These are phyloP conservation scores for Sciaenops ocellatus DNA, from an alignment of 2,797 vertebrate genomes.

Conservation along the genomic window DNA sequence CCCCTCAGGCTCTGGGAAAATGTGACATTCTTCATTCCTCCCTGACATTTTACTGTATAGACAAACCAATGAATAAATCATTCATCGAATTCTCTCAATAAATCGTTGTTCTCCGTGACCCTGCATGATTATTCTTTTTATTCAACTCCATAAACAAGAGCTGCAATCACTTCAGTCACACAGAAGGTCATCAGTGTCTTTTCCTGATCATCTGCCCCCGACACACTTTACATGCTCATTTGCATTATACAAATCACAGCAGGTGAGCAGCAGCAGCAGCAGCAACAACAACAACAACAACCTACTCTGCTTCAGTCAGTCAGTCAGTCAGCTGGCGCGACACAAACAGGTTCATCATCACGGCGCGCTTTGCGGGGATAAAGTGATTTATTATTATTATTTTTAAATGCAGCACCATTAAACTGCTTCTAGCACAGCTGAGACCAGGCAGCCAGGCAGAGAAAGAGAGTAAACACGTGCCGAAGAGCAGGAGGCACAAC, in stretches of 20 bases:
- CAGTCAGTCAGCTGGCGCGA: background rate
- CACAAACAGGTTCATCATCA: slow-evolving; percentile 40
- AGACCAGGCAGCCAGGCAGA: slow-evolving; percentile 42
- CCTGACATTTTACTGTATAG: background rate
- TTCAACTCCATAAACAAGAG: slow-evolving; percentile 17
- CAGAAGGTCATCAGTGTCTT: background rate
- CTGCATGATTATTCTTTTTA: background rate
- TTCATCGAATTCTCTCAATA: background rate
- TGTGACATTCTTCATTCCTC: background rate
- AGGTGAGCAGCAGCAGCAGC: slow-evolving; percentile 30
- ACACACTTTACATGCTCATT: slow-evolving; percentile 55
- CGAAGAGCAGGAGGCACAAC: slow-evolving; percentile 37
- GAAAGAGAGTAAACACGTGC: slow-evolving; percentile 30
- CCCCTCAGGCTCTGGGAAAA: background rate
- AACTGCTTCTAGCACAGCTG: slow-evolving; percentile 48
- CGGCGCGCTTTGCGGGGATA: background rate
- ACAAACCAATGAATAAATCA: background rate
- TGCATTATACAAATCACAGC: slow-evolving; percentile 56
- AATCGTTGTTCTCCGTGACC: background rate
- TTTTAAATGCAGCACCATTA: slow-evolving; percentile 37
- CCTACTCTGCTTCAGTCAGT: background rate
- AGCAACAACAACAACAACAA: slow-evolving; percentile 10
- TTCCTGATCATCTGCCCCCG: background rate
- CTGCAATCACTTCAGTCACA: slow-evolving; percentile 1
- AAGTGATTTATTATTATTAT: slow-evolving; percentile 35